Percentiles rank a stretch among this genome's conserved stretches.
phyloP scores from a whole-genome alignment of 2,113 vertebrate species.

The Baryphthengus martii region DNA sequence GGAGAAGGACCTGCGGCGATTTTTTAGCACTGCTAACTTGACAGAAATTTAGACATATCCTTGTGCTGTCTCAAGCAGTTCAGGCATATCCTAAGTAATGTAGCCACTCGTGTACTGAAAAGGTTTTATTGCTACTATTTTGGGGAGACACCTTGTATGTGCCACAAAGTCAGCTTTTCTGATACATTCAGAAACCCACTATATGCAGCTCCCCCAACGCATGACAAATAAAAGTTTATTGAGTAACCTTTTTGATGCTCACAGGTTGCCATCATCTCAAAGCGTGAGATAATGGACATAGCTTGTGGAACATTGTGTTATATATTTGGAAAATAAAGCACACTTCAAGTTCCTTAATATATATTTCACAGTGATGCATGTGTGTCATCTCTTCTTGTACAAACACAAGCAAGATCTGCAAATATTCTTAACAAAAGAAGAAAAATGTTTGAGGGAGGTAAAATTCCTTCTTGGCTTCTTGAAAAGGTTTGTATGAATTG shows the following conservation, averaged over 20 bases:
- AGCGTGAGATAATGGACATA: not conserved
- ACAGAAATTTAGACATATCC: not conserved
- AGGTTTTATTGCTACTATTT: not conserved
- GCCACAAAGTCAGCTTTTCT: not conserved
- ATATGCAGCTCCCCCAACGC: not conserved
- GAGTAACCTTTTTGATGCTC: not conserved
- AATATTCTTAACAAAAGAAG: constrained; percentile 16
- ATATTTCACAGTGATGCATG: constrained; percentile 13
- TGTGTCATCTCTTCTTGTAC: constrained; percentile 27
- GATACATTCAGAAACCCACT: not conserved
- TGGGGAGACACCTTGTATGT: not conserved
- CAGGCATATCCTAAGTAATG: not conserved
- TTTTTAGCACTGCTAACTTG: not conserved
- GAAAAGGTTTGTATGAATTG: not conserved
- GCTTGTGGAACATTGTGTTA: constrained; percentile 35
- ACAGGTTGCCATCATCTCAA: constrained; percentile 7
- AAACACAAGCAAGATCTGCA: constrained; percentile 50
- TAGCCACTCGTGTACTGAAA: not conserved
- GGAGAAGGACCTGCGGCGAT: not conserved
- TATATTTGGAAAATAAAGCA: constrained; percentile 56
- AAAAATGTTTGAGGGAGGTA: constrained; percentile 1
- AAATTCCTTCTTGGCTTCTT: constrained; percentile 51
- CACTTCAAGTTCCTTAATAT: constrained; percentile 23
- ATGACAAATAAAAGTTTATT: not conserved
- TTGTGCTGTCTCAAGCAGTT: not conserved